A percentile compares a stretch with the other conserved stretches of the same genome.
These are phyloP conservation scores for Leptarthrus brevirostris DNA, from an alignment of 2,888 invertebrate species.

Conservation along the genomic window DNA sequence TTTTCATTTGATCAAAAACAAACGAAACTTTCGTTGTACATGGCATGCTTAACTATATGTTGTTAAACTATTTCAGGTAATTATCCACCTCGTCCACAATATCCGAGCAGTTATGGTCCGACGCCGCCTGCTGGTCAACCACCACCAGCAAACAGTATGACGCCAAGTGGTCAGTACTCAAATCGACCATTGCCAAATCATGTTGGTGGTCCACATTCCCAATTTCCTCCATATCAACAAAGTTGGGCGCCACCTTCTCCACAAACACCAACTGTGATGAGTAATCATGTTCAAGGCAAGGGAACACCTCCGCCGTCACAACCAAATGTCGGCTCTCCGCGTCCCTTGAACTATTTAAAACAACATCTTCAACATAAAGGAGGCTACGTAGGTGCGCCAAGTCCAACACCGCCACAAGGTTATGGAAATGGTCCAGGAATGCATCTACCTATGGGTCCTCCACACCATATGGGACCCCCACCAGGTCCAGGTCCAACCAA, in stretches of 20 bases:
- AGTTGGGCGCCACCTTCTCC: slow-evolving; percentile 66
- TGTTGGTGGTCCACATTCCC: slow-evolving; percentile 67
- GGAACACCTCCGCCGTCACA: slow-evolving; percentile 68
- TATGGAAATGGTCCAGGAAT: slow-evolving; percentile 69
- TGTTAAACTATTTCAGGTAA: slow-evolving; percentile 59
- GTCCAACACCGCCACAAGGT: slow-evolving; percentile 72
- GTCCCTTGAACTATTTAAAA: slow-evolving; percentile 75
- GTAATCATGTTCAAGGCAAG: slow-evolving; percentile 66
- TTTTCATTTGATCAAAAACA: no score
- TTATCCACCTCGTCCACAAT: slow-evolving; percentile 69
- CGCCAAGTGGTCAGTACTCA: slow-evolving; percentile 68
- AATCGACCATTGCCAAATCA: slow-evolving; percentile 71
- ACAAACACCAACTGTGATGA: slow-evolving; percentile 61
- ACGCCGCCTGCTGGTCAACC: slow-evolving; percentile 65
- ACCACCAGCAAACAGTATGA: slow-evolving; percentile 61
- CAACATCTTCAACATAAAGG: slow-evolving; percentile 80
- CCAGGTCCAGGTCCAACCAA: slow-evolving; percentile 78
- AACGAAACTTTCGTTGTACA: no score
- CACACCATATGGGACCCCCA: slow-evolving; percentile 69
- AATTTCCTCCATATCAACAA: slow-evolving; percentile 66
- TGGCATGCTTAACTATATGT: no score
- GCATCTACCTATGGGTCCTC: slow-evolving; percentile 72
- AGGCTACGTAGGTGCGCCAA: slow-evolving; percentile 70
- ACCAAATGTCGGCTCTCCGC: slow-evolving; percentile 66
- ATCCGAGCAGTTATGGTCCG: slow-evolving; percentile 69